Evolutionary conservation across 2,888 invertebrate species (phyloP).

Genomic region (Cheilosia variabilis): DNA sequence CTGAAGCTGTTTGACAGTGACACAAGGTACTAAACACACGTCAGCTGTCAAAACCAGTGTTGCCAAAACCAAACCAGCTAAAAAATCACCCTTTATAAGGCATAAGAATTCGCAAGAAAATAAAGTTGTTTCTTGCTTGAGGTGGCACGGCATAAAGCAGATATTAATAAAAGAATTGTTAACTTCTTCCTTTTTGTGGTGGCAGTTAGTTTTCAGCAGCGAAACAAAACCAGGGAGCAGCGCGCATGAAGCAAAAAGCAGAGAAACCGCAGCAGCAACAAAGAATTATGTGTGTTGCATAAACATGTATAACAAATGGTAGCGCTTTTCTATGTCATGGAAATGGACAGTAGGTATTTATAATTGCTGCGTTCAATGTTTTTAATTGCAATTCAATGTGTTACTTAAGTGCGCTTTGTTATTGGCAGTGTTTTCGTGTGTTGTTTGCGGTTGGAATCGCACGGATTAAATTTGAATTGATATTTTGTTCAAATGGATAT

Average conservation of each 20-base stretch:
- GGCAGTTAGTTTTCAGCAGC: neutral
- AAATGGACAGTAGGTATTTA: constrained; percentile 53
- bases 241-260: neutral
- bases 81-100: too few relatives aligned
- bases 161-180: constrained; percentile 58
- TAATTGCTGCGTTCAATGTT: constrained; percentile 24
- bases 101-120: neutral
- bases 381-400: constrained; percentile 49
- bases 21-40: too few relatives aligned
- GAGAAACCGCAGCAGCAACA: constrained; percentile 3
- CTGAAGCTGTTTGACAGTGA: too few relatives aligned
- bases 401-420: constrained; percentile 50
- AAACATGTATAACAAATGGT: constrained; percentile 54
- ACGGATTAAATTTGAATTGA: constrained; percentile 2
- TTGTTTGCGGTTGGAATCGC: neutral
- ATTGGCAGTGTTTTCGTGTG: constrained; percentile 23
- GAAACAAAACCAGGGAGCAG: neutral
- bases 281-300: constrained; percentile 48
- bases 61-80: too few relatives aligned
- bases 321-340: constrained; percentile 72
- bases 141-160: constrained; percentile 34
- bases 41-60: too few relatives aligned
- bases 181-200: constrained; percentile 6
- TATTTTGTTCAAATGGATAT: constrained; percentile 5
- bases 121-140: constrained; percentile 37